Percentiles rank a stretch among this genome's conserved stretches.
Evolutionary conservation across 2,888 invertebrate species (phyloP).

Genomic region (Agriopis marginaria): DNA sequence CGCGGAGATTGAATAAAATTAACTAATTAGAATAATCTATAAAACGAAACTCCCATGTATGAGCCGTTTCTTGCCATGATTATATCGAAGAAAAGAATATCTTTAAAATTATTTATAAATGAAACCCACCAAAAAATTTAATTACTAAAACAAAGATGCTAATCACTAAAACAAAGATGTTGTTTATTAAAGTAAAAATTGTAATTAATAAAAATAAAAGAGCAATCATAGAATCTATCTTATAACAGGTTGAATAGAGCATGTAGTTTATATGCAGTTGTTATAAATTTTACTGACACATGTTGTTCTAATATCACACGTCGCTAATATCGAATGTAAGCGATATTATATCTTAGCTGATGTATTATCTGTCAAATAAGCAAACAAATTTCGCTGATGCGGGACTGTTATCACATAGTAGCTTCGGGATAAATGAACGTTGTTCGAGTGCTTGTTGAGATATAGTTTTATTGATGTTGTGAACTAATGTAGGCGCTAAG

Average conservation of each 20-base stretch:
- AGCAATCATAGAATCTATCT: constrained; percentile 27
- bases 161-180: constrained; percentile 4
- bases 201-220: background rate
- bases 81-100: background rate
- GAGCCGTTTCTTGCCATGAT: background rate
- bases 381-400: constrained; percentile 63
- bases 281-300: constrained; percentile 55
- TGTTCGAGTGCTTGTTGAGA: constrained; percentile 72
- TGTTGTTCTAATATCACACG: constrained; percentile 60
- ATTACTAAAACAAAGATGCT: background rate
- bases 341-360: constrained; percentile 65
- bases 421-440: constrained; percentile 70
- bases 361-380: constrained; percentile 76
- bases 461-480: constrained; percentile 73
- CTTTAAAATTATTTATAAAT: no score
- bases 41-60: background rate
- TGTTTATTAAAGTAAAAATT: no score
- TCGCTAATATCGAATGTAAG: constrained; percentile 63
- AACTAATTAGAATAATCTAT: background rate
- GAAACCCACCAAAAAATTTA: no score
- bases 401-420: constrained; percentile 66
- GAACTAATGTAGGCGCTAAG: constrained; percentile 63
- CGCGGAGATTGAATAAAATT: background rate
- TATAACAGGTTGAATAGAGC: constrained; percentile 32
- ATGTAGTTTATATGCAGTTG: constrained; percentile 47